Conservation (phyloP, 1,140 invertebrate genomes). For the Drosophila tsacasi region DNA sequence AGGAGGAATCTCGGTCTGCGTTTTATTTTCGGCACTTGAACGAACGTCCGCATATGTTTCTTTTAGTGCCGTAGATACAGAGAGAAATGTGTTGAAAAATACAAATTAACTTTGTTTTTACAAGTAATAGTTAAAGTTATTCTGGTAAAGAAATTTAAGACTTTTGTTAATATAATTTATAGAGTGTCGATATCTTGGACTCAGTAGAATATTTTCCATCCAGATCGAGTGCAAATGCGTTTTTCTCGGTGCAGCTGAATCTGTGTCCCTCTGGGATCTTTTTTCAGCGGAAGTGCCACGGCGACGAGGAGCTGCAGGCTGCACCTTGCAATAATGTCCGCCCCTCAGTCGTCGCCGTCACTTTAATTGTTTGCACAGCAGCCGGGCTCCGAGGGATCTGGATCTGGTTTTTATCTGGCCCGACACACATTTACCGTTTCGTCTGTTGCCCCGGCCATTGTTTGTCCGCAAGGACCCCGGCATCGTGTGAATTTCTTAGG, state of each 20-base stretch:
- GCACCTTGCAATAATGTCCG: constrained; percentile 52
- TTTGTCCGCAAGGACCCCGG: constrained; percentile 57
- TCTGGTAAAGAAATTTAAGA: neutral
- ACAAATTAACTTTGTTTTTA: no score
- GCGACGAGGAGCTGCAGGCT: constrained; percentile 28
- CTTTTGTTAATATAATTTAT: no score
- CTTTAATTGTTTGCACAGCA: constrained; percentile 78
- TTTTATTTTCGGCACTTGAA: constrained; percentile 75
- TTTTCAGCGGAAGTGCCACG: constrained; percentile 58
- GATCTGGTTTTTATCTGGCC: constrained; percentile 57
- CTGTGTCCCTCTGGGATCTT: constrained; percentile 22
- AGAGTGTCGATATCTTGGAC: no score
- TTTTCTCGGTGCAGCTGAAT: constrained; percentile 19
- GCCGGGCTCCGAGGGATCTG: constrained; percentile 42
- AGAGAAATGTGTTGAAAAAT: neutral
- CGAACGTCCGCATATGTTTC: constrained; percentile 41
- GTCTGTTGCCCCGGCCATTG: constrained; percentile 47
- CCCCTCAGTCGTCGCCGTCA: constrained; percentile 20
- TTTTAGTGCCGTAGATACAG: constrained; percentile 20
- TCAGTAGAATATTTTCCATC: neutral
- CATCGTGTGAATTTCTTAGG: constrained; percentile 76
- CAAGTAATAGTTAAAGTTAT: neutral
- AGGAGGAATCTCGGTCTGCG: constrained; percentile 58
- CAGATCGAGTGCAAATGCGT: neutral
- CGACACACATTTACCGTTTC: constrained; percentile 69